Base-by-base conservation (phyloP, 2,888 invertebrate genomes). In the Pseudococcus longispinus region DNA sequence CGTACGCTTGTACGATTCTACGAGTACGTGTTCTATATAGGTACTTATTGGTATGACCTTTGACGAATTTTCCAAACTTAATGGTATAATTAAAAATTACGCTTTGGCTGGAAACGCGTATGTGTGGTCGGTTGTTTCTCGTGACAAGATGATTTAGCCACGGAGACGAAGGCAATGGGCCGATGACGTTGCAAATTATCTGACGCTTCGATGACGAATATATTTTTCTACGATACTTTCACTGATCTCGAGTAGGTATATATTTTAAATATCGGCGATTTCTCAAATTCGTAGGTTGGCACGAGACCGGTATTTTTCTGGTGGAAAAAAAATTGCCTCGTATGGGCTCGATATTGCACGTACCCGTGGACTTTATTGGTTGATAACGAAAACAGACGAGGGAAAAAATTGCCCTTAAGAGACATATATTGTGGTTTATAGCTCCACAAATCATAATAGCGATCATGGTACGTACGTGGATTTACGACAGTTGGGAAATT, bases 351-450 rank as follows among this genome's bases (percentile, higher is more conserved):
- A 37, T 37, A 37, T 37, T 60, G 11, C 60, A 60, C 60, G 51
- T 51, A 51, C n/a, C n/a, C 23, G 23, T 23, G 23, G 60, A 60
- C 60, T 20, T 60, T 60, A 60, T 60, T 60, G 60, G 60, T 20
- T 9, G 60, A 70, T 70, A 70, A 70, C 15, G 70, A 70, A 18
- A 70, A 70, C 13, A 70, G 70, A 70, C 70, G 70, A 70, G n/a
- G 1, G 70, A 29, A 70, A 70, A 70, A 70, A 70, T 70, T 29
- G 29, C 70, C 70, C 70, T 70, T 70, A 70, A 70, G 70, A 70
- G 77, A 80, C 42, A n/a, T 80, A 42, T 80, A 80, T 80, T 80
- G 42, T 42, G 42, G 20, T 80, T 80, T 80, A 80, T 80, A 8
- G 20, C 42, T 0, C 42, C 13, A 80, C 77, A 80, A 80, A 80